phyloP scores from a whole-genome alignment of 2,113 vertebrate species.

The Urocynchramus pylzowi region DNA sequence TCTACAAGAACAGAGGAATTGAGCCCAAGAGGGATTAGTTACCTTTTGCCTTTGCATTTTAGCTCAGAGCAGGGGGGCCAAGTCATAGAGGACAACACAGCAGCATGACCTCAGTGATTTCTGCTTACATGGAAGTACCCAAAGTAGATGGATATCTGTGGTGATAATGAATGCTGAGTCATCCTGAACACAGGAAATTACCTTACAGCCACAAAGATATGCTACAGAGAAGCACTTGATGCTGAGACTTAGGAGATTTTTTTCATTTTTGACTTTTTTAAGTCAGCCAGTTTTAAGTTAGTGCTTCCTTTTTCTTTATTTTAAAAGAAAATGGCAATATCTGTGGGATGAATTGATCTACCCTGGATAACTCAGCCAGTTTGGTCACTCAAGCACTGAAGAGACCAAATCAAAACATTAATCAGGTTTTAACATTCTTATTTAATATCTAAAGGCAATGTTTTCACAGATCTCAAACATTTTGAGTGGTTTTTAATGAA shows the following conservation, averaged over 20 bases:
- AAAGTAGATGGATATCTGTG: neutral
- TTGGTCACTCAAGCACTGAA: neutral
- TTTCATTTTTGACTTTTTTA: neutral
- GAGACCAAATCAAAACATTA: neutral
- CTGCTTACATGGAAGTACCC: neutral
- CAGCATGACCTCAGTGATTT: neutral
- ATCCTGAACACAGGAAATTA: neutral
- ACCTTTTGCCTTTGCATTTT: neutral
- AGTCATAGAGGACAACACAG: neutral
- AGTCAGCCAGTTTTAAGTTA: neutral
- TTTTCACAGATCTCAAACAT: neutral
- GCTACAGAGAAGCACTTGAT: neutral
- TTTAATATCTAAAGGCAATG: neutral
- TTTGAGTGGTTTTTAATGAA: neutral
- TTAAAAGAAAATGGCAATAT: neutral
- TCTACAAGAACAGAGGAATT: neutral
- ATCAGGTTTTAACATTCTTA: neutral
- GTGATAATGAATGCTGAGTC: neutral
- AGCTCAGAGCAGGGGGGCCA: neutral
- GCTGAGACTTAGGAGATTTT: neutral
- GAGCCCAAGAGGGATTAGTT: neutral
- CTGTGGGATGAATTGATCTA: neutral
- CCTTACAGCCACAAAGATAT: neutral
- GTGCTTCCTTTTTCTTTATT: neutral
- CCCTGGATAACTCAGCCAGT: neutral